Evolutionary conservation across 2,113 vertebrate species (phyloP), one percentile per base, ranked within the genome.

Genomic region (Brachypodius melanocephalos): DNA sequence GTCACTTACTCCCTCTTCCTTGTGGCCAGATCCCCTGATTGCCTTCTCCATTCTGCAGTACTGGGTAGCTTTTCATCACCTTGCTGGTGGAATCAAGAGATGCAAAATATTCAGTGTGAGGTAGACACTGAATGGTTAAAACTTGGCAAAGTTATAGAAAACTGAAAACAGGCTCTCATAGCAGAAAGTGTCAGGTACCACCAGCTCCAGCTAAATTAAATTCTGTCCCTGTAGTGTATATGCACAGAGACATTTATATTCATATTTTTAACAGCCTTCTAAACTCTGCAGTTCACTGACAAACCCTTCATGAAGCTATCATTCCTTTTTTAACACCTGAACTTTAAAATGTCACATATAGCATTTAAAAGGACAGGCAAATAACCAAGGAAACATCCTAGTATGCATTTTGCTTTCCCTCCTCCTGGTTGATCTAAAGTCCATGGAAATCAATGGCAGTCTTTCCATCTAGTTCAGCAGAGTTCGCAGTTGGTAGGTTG

Each of bases 211-310:
- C 94, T 97, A 97, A 95, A 97, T 96, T 97, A 97, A 97, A 97
- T 97, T 97, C 96, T 97, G 96, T 97, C 97, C 97, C 95, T 97
- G 96, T 96, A 96, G 94, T 96, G 94, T 97, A 93, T 97, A 95
- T 97, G 95, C 96, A 96, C 94, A 93, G 95, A 96, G 95, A 97
- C 96, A 97, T 97, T 97, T 97, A 97, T 97, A 97, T 96, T 97
- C 96, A 97, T 96, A 97, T 97, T 96, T 95, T 94, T 96, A 97
- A 97, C 97, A 97, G 95, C 94, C 93, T 97, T 97, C 96, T 97
- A 97, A 97, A 97, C 96, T 97, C 96, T 95, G 96, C 95, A 94
- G 95, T 96, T 96, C 96, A 97, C 95, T 97, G 96, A 97, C 95
- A 97, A 97, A 96, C 95, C 89, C 96, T 96, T 97, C 93, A 94